Conservation (phyloP, 1,140 invertebrate genomes). For the Tribolium castaneum region DNA sequence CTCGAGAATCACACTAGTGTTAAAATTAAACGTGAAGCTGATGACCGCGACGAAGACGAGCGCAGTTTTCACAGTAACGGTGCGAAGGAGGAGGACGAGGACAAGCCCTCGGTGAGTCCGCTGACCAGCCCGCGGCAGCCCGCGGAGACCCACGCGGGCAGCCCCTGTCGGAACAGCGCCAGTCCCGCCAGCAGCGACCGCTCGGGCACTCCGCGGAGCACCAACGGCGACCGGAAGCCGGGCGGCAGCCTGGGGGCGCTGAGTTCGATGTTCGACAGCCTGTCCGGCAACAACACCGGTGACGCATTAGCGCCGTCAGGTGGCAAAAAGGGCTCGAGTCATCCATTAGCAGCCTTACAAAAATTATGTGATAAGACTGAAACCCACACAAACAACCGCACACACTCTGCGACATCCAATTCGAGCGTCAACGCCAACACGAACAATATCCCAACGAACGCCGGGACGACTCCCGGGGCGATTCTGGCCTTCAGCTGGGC, state of each 20-base stretch:
- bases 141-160: slow-evolving; percentile 63
- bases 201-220: slow-evolving; percentile 76
- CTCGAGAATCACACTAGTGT: slow-evolving; percentile 52
- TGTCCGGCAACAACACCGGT: slow-evolving; percentile 71
- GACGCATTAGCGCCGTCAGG: slow-evolving; percentile 60
- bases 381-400: slow-evolving; percentile 69
- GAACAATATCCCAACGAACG: slow-evolving; percentile 57
- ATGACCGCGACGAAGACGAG: slow-evolving; percentile 68
- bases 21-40: slow-evolving; percentile 69
- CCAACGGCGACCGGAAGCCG: slow-evolving; percentile 69
- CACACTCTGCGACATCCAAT: slow-evolving; percentile 60
- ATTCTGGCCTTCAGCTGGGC: slow-evolving; percentile 94
- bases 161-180: slow-evolving; percentile 72
- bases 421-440: slow-evolving; percentile 58
- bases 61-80: slow-evolving; percentile 67
- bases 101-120: slow-evolving; percentile 61
- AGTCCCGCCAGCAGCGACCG: slow-evolving; percentile 80
- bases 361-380: slow-evolving; percentile 96
- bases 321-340: slow-evolving; percentile 76
- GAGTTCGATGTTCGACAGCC: slow-evolving; percentile 90
- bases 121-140: slow-evolving; percentile 69
- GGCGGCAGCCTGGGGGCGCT: slow-evolving; percentile 81
- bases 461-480: slow-evolving; percentile 77
- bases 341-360: slow-evolving; percentile 92
- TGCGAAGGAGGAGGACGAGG: slow-evolving; percentile 54